Evolutionary conservation across 2,888 invertebrate species (phyloP).

Genomic region (Loripinus fragilis): DNA sequence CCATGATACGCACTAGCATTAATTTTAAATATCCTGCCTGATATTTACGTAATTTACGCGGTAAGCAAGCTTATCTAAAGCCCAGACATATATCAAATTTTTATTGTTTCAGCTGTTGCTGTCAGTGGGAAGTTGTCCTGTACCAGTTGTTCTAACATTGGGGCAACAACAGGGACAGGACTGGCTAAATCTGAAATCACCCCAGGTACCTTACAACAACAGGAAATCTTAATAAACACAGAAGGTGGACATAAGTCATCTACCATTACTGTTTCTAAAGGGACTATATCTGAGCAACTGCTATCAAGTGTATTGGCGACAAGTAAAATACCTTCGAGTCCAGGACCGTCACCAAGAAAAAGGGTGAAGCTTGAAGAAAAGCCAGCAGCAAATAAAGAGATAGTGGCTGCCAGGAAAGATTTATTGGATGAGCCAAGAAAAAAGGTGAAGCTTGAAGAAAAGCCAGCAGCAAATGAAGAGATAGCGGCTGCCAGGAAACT

Average conservation of each 20-base stretch:
- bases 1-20: no score
- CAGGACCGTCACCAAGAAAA: slow-evolving; percentile 75
- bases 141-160: no score
- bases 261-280: background rate
- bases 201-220: background rate
- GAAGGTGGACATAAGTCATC: background rate
- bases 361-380: slow-evolving; percentile 79
- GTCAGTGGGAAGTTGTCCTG: no score
- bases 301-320: background rate
- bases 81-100: no score
- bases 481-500: slow-evolving; percentile 74
- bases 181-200: background rate
- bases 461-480: slow-evolving; percentile 75
- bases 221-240: background rate
- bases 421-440: slow-evolving; percentile 76
- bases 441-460: slow-evolving; percentile 79
- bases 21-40: no score
- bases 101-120: no score
- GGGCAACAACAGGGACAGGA: background rate
- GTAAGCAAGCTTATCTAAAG: no score
- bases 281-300: background rate
- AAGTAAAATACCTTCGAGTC: slow-evolving; percentile 12
- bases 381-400: slow-evolving; percentile 75
- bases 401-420: slow-evolving; percentile 73
- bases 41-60: no score